phyloP scores from a whole-genome alignment of 2,797 vertebrate genomes.

The Artibeus lituratus region DNA sequence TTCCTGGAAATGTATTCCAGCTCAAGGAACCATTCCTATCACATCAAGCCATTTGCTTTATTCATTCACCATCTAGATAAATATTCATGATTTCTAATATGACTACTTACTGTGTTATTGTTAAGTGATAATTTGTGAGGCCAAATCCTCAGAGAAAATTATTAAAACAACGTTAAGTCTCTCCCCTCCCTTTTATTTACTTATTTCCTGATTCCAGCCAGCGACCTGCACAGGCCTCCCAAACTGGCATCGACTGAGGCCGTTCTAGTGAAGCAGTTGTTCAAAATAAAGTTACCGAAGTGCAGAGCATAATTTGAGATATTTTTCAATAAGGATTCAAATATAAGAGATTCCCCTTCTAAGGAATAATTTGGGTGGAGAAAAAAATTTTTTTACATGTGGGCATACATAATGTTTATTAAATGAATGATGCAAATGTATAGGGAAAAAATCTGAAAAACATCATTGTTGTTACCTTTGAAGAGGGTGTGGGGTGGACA shows the following conservation, averaged over 20 bases:
- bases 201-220: not conserved
- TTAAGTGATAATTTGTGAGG: not conserved
- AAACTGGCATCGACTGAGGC: not conserved
- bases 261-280: not conserved
- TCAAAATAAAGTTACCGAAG: not conserved
- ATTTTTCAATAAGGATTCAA: not conserved
- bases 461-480: not conserved
- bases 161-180: not conserved
- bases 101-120: not conserved
- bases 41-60: not conserved
- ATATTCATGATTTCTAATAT: not conserved
- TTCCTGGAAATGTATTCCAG: not conserved
- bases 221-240: not conserved
- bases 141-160: not conserved
- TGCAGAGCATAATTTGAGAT: not conserved
- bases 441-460: not conserved
- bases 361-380: not conserved
- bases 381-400: not conserved
- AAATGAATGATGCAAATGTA: not conserved
- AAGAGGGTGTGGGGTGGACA: not conserved
- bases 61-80: not conserved
- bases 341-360: not conserved
- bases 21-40: not conserved
- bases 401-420: not conserved
- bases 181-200: not conserved